Conservation (phyloP, 2,888 invertebrate genomes). For the Tachystola acroxantha region DNA sequence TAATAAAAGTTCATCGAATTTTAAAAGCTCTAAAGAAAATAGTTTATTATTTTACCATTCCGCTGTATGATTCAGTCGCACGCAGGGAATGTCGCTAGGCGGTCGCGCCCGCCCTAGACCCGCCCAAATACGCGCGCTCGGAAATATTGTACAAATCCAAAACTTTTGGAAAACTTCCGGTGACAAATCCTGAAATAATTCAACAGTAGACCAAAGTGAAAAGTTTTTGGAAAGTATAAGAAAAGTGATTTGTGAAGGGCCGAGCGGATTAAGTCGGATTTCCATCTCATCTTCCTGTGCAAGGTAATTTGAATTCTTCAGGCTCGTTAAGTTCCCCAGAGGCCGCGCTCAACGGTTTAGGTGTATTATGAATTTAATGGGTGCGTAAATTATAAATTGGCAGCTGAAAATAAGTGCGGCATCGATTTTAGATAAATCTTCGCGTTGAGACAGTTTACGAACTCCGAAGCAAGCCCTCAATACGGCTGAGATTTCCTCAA, state of each 20-base stretch:
- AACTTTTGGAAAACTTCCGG: background rate
- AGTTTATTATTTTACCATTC: conserved; percentile 1
- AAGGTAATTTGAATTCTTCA: conserved; percentile 29
- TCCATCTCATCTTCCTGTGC: conserved; percentile 14
- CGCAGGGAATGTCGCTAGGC: conserved; percentile 27
- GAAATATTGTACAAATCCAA: background rate
- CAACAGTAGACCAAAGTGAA: background rate
- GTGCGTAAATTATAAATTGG: conserved; percentile 15
- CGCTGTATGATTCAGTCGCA: conserved; percentile 30
- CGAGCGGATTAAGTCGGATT: conserved; percentile 21
- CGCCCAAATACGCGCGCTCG: background rate
- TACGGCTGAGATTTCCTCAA: no score
- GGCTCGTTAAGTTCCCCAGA: conserved; percentile 12
- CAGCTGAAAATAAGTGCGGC: background rate
- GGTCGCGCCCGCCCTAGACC: conserved; percentile 44
- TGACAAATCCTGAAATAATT: background rate
- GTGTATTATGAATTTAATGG: conserved; percentile 15
- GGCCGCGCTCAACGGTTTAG: no score
- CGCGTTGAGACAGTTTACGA: no score
- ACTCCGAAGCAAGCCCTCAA: no score
- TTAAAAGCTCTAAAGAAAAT: conserved; percentile 1
- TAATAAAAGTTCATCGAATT: conserved; percentile 6
- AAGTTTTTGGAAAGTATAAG: background rate
- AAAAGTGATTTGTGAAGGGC: conserved; percentile 3
- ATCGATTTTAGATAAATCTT: background rate